Conservation (phyloP, 2,797 vertebrate species). For the Tokudaia muenninki region DNA sequence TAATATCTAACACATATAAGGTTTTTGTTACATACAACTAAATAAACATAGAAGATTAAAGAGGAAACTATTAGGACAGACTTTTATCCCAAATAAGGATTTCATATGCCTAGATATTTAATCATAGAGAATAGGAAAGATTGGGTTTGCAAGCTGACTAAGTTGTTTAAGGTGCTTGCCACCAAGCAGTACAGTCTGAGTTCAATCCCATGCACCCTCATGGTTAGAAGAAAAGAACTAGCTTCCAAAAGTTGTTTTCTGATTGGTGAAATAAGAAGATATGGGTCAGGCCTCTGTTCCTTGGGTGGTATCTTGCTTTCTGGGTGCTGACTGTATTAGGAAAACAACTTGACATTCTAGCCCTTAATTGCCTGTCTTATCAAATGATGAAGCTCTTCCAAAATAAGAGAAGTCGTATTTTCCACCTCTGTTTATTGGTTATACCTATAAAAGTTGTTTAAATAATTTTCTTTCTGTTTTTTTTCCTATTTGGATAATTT, state of each 20-base stretch:
- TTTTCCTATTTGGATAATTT: constrained; percentile 34
- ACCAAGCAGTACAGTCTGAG: background rate
- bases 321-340: background rate
- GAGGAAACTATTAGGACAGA: background rate
- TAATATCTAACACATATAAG: background rate
- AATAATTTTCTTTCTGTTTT: constrained; percentile 29
- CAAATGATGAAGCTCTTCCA: background rate
- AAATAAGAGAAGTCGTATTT: background rate
- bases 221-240: background rate
- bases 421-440: background rate
- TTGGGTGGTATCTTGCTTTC: background rate
- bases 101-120: background rate
- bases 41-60: background rate
- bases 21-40: background rate
- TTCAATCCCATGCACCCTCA: background rate
- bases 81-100: constrained; percentile 4
- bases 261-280: background rate
- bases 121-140: background rate
- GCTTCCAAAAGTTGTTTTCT: background rate
- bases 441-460: constrained; percentile 19
- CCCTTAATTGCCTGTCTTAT: background rate
- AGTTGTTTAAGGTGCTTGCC: background rate
- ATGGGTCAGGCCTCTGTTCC: background rate
- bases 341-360: background rate
- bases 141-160: background rate